Percentiles rank a stretch among this genome's conserved stretches.
Conservation (phyloP, 1,140 invertebrate species). For the Argopecten irradians region DNA sequence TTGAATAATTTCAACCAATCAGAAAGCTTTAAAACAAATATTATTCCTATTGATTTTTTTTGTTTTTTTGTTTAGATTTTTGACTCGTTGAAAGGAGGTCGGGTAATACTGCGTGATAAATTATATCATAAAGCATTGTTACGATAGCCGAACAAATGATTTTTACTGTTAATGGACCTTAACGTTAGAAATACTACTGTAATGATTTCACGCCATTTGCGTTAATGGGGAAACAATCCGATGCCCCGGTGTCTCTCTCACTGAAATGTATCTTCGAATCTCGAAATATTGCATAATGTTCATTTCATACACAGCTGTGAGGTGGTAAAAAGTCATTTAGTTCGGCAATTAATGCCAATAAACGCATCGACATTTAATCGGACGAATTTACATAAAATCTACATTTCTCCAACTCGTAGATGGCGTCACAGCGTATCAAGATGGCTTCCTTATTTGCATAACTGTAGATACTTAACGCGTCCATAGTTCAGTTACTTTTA, state of each 20-base stretch:
- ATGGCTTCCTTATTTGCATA: background rate
- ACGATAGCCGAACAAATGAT: background rate
- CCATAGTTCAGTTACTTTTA: background rate
- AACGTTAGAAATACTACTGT: background rate
- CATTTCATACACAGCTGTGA: background rate
- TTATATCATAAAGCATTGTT: background rate
- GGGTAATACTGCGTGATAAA: background rate
- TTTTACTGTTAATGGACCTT: background rate
- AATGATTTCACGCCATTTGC: background rate
- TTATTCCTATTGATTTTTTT: background rate
- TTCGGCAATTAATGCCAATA: background rate
- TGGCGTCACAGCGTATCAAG: background rate
- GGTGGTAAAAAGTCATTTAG: background rate
- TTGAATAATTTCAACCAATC: background rate
- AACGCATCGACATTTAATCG: background rate
- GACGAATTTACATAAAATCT: background rate
- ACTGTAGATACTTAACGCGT: background rate
- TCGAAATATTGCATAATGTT: background rate
- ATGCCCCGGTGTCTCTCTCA: background rate
- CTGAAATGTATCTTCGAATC: background rate
- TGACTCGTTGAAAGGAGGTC: background rate
- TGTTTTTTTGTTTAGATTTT: too few species aligned
- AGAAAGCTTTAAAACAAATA: background rate
- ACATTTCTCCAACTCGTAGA: background rate
- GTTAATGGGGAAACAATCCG: background rate